A percentile compares a stretch with the other conserved stretches of the same genome.
Evolutionary conservation across 2,888 invertebrate genomes (phyloP).

Genomic region (Syrphus vitripennis): DNA sequence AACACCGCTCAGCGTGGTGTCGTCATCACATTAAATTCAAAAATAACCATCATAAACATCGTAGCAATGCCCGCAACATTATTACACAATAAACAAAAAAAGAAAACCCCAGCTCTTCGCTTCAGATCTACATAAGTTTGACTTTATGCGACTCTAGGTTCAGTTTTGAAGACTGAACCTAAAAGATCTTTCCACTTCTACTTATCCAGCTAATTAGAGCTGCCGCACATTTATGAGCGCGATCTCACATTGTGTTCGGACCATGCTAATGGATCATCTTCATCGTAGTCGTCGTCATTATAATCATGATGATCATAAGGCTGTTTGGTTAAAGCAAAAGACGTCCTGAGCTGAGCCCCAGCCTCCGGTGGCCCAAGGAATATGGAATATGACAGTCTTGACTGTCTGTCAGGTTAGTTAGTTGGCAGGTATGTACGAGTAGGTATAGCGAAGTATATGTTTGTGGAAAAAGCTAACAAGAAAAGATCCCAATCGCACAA

Average conservation of each 20-base stretch:
- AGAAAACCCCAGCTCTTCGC: background rate
- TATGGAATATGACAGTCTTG: conserved; percentile 63
- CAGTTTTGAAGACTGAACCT: background rate
- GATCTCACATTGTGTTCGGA: conserved; percentile 67
- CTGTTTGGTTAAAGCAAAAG: background rate
- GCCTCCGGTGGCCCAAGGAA: conserved; percentile 53
- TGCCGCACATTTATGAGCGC: conserved; percentile 77
- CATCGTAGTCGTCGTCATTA: conserved; percentile 56
- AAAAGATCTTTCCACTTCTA: conserved; percentile 78
- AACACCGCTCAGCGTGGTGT: conserved; percentile 67
- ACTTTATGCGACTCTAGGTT: background rate
- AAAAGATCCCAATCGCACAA: conserved; percentile 64
- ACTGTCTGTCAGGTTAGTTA: conserved; percentile 69
- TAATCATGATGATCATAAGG: conserved; percentile 46
- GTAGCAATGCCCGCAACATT: conserved; percentile 43
- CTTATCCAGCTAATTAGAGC: conserved; percentile 80
- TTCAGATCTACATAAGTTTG: background rate
- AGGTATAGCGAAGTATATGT: no score
- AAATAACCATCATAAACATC: conserved; percentile 63
- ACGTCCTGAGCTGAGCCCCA: conserved; percentile 39
- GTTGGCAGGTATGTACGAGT: background rate
- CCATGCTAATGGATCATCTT: conserved; percentile 70
- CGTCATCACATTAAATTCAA: conserved; percentile 65
- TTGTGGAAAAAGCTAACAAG: conserved; percentile 55
- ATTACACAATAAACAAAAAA: conserved; percentile 34